Conservation (phyloP, 2,797 vertebrate species). For the Cygnus olor region DNA sequence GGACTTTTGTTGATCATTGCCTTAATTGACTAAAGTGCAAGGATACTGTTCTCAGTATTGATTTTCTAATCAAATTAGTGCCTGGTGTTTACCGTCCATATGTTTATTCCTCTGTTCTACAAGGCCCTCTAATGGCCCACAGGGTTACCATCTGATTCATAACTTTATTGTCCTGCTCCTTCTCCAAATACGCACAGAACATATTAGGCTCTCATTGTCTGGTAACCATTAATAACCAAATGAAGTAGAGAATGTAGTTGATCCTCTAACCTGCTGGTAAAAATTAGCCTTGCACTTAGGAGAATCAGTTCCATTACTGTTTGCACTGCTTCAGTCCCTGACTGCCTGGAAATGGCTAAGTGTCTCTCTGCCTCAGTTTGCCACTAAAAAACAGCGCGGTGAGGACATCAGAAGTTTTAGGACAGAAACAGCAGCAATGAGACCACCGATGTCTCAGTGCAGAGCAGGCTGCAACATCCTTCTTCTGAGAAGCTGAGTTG, state of each 20-base stretch:
- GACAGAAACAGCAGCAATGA: background rate
- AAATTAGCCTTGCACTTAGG: background rate
- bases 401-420: background rate
- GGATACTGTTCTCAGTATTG: conserved; percentile 30
- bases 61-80: conserved; percentile 54
- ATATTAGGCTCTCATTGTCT: background rate
- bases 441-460: background rate
- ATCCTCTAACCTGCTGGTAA: background rate
- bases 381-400: background rate
- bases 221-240: background rate
- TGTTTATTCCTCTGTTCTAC: conserved; percentile 14
- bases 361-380: background rate
- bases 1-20: conserved; percentile 13
- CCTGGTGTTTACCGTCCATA: conserved; percentile 19
- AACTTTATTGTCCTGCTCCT: background rate
- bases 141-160: background rate
- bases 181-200: background rate
- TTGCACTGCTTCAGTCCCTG: background rate
- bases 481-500: background rate
- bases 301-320: background rate
- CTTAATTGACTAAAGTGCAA: conserved; percentile 51
- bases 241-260: background rate
- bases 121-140: background rate
- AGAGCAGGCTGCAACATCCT: background rate
- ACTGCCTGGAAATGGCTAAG: accelerated